Evolutionary conservation across 1,140 invertebrate genomes (phyloP).

Genomic region (Cepaea nemoralis): DNA sequence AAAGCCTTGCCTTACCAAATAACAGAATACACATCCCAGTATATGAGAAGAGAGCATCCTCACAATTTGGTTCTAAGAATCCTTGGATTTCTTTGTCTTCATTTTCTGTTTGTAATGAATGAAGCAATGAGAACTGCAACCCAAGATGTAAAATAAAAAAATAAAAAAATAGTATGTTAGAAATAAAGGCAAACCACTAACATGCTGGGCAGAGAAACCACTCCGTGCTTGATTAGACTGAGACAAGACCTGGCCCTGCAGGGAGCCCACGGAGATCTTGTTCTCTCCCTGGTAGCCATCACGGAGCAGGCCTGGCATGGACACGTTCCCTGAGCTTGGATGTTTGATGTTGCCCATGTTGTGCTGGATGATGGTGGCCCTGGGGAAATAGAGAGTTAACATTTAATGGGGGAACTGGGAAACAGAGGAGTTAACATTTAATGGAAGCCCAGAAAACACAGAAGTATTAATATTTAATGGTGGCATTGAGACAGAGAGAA

Average conservation of each 20-base stretch:
- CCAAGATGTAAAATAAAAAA: background rate
- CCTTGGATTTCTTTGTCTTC: too few relatives aligned
- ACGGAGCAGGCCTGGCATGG: constrained; percentile 93
- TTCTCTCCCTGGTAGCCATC: constrained; percentile 84
- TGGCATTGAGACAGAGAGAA: too few relatives aligned
- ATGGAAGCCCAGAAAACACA: too few relatives aligned
- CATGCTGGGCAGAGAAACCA: constrained; percentile 76
- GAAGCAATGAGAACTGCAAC: background rate
- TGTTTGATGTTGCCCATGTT: constrained; percentile 65
- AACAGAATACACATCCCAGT: too few relatives aligned
- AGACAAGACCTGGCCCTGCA: constrained; percentile 89
- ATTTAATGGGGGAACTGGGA: too few relatives aligned
- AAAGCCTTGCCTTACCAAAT: too few relatives aligned
- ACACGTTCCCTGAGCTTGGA: constrained; percentile 83
- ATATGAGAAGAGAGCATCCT: too few relatives aligned
- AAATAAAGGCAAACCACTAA: constrained; percentile 38
- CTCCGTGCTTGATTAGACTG: constrained; percentile 90
- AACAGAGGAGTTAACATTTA: too few relatives aligned
- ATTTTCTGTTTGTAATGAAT: too few relatives aligned
- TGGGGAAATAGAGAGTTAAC: constrained; percentile 70
- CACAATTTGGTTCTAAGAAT: too few relatives aligned
- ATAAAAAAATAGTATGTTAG: background rate
- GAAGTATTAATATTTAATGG: too few relatives aligned
- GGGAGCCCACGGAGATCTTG: constrained; percentile 84
- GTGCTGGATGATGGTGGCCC: constrained; percentile 86